These are phyloP conservation scores for Tupiocoris notatus DNA, from an alignment of 2,888 invertebrate genomes.

Conservation along the genomic window DNA sequence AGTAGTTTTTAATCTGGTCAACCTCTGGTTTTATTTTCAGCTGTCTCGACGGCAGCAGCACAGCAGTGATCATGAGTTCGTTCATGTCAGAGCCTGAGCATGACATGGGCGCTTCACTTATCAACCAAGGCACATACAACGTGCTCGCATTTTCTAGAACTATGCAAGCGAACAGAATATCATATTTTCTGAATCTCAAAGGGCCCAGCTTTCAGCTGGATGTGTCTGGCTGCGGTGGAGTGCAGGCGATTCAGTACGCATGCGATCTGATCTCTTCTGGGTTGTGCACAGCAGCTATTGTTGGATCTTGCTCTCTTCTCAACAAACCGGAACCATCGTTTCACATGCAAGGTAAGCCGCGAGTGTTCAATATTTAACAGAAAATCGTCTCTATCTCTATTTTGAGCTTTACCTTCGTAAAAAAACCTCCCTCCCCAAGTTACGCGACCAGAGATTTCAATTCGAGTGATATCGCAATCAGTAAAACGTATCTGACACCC, in stretches of 20 bases:
- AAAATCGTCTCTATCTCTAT: too few relatives aligned
- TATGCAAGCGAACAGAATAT: constrained; percentile 64
- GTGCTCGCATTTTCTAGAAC: constrained; percentile 65
- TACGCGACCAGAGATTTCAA: too few relatives aligned
- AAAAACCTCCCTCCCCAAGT: too few relatives aligned
- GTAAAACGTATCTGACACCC: too few relatives aligned
- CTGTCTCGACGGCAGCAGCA: constrained; percentile 50
- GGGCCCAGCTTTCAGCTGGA: constrained; percentile 61
- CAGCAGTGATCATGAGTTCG: constrained; percentile 56
- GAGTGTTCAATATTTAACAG: too few relatives aligned
- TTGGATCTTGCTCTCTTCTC: constrained; percentile 60
- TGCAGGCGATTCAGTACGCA: constrained; percentile 61
- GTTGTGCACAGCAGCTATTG: constrained; percentile 60
- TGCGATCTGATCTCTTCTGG: constrained; percentile 53
- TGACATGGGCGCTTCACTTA: constrained; percentile 45
- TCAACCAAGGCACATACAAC: constrained; percentile 59
- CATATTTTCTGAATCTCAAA: constrained; percentile 62
- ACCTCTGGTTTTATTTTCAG: background rate
- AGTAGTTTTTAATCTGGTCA: too few relatives aligned
- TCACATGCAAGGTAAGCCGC: constrained; percentile 64
- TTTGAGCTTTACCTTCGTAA: too few relatives aligned
- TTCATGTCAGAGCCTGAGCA: constrained; percentile 56
- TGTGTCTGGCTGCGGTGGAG: constrained; percentile 66
- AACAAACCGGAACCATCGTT: constrained; percentile 77
- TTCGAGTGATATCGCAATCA: too few relatives aligned